Conservation (phyloP, 1,140 invertebrate genomes). For the Lepidotrigona ventralis region DNA sequence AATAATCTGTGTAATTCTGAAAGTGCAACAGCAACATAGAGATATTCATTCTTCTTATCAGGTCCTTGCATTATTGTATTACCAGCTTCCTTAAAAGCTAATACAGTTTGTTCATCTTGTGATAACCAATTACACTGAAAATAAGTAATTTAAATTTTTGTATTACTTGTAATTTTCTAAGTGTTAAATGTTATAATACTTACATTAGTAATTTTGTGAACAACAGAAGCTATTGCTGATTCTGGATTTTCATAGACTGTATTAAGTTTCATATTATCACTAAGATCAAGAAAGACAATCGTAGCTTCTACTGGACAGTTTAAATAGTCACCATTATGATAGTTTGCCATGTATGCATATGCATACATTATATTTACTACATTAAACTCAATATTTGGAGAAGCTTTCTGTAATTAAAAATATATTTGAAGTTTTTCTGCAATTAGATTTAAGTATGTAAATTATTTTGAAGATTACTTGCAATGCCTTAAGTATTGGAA, state of each 20-base stretch:
- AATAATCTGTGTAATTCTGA: constrained; percentile 83
- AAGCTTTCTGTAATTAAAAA: constrained; percentile 81
- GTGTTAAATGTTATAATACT: constrained; percentile 48
- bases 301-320: constrained; percentile 82
- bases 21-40: constrained; percentile 81
- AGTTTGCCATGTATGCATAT: constrained; percentile 84
- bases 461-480: constrained; percentile 75
- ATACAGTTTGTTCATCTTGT: constrained; percentile 72
- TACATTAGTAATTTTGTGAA: constrained; percentile 81
- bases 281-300: constrained; percentile 82
- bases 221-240: constrained; percentile 83
- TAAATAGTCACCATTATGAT: constrained; percentile 86
- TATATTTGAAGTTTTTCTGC: constrained; percentile 16
- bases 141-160: constrained; percentile 25
- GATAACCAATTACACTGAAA: constrained; percentile 75
- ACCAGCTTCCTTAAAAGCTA: constrained; percentile 74
- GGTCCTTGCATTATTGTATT: constrained; percentile 79
- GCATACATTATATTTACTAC: constrained; percentile 85
- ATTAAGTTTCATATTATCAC: constrained; percentile 82
- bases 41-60: constrained; percentile 72
- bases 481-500: constrained; percentile 79
- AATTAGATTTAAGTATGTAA: constrained; percentile 55
- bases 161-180: constrained; percentile 15
- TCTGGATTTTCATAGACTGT: constrained; percentile 82
- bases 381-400: constrained; percentile 85